Evolutionary conservation across 2,888 invertebrate species (phyloP).

Genomic region (Lithophane socia): DNA sequence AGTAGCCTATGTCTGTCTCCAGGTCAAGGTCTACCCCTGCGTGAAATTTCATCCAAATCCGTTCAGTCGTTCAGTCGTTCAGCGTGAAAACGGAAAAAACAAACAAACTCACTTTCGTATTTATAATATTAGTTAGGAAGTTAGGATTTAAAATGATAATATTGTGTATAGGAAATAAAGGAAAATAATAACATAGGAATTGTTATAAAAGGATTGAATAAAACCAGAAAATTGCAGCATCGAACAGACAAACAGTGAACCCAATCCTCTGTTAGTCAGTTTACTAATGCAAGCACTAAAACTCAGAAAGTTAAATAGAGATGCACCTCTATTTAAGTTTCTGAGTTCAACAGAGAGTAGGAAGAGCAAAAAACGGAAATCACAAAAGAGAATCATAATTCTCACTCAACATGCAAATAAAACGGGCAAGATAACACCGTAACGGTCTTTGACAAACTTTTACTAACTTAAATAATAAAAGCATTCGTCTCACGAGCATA

Average conservation of each 20-base stretch:
- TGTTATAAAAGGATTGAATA: neutral
- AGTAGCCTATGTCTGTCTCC: too few relatives aligned
- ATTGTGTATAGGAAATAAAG: too few relatives aligned
- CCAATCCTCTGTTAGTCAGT: neutral
- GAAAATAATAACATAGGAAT: neutral
- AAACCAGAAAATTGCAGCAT: neutral
- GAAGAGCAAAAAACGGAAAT: slow-evolving; percentile 12
- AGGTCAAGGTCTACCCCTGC: too few relatives aligned
- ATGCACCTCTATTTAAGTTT: neutral
- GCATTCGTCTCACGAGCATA: slow-evolving; percentile 64
- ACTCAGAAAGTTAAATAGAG: neutral
- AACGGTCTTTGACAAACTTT: slow-evolving; percentile 61
- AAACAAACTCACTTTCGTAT: too few relatives aligned
- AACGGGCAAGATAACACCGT: slow-evolving; percentile 56
- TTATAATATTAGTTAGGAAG: too few relatives aligned
- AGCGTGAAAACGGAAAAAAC: too few relatives aligned
- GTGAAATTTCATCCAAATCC: too few relatives aligned
- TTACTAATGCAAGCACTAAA: neutral
- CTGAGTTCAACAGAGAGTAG: neutral
- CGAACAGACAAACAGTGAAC: neutral
- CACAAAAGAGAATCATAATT: slow-evolving; percentile 32
- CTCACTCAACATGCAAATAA: slow-evolving; percentile 52
- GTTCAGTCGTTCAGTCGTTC: too few relatives aligned
- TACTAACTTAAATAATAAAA: slow-evolving; percentile 62
- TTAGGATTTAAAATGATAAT: too few relatives aligned